Evolutionary conservation across 2,797 vertebrate species (phyloP).

Genomic region (Phataginus tetradactyla): DNA sequence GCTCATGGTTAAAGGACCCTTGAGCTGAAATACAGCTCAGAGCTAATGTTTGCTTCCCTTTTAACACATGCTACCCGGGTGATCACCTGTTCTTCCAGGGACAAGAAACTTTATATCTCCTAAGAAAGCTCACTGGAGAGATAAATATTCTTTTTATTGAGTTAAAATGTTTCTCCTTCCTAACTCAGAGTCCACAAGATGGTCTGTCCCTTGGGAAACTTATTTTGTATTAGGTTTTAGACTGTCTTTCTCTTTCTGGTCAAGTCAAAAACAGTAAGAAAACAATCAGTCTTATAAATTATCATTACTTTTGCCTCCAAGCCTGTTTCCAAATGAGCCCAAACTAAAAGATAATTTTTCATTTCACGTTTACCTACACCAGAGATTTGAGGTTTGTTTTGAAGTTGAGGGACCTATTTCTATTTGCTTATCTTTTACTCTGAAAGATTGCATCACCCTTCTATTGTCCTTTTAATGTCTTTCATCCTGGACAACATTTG

Average conservation of each 20-base stretch:
- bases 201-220: background rate
- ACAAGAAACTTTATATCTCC: constrained; percentile 34
- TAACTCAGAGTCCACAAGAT: background rate
- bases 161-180: constrained; percentile 22
- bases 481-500: background rate
- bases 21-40: background rate
- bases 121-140: background rate
- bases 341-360: background rate
- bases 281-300: constrained; percentile 10
- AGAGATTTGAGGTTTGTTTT: background rate
- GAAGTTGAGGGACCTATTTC: background rate
- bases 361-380: background rate
- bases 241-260: constrained; percentile 5
- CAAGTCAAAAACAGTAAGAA: constrained; percentile 44
- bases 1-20: background rate
- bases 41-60: background rate
- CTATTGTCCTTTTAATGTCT: background rate
- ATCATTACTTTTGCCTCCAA: background rate
- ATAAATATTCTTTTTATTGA: constrained; percentile 47
- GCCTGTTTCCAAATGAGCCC: background rate
- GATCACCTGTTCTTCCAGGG: constrained; percentile 21
- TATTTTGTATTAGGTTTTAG: background rate
- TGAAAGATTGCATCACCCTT: background rate
- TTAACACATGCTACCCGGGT: background rate
- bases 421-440: constrained; percentile 34